These are phyloP conservation scores for Champsocephalus esox DNA, from an alignment of 2,797 vertebrate genomes.

Conservation along the genomic window DNA sequence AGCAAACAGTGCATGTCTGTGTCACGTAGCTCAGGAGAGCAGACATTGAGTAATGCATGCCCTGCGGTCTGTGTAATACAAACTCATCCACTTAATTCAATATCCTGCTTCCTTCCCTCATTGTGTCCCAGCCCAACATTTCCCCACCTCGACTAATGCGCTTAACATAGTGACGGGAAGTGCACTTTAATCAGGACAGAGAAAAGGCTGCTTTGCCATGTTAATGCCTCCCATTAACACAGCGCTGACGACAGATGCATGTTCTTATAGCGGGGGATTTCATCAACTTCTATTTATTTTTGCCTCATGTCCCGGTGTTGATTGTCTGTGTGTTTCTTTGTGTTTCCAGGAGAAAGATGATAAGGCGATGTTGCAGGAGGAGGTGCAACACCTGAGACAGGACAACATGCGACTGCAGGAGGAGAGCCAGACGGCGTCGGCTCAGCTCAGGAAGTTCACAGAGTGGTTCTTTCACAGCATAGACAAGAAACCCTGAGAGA, in stretches of 20 bases:
- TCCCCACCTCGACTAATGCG: slow-evolving; percentile 69
- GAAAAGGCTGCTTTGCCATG: slow-evolving; percentile 57
- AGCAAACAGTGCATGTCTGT: slow-evolving; percentile 35
- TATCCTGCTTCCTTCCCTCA: slow-evolving; percentile 78
- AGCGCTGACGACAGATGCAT: slow-evolving; percentile 56
- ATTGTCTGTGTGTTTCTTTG: slow-evolving; percentile 32
- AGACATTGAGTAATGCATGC: slow-evolving; percentile 64
- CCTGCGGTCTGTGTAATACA: slow-evolving; percentile 64
- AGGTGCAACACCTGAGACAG: slow-evolving; percentile 96
- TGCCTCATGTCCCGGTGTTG: slow-evolving; percentile 33
- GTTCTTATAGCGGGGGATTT: slow-evolving; percentile 60
- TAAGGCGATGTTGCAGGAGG: slow-evolving; percentile 94
- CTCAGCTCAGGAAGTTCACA: slow-evolving; percentile 96
- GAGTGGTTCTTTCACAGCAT: slow-evolving; percentile 97
- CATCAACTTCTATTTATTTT: slow-evolving; percentile 53
- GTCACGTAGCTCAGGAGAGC: slow-evolving; percentile 48
- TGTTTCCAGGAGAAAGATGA: slow-evolving; percentile 93
- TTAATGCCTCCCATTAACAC: slow-evolving; percentile 68
- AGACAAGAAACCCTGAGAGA: slow-evolving; percentile 92
- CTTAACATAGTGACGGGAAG: slow-evolving; percentile 68
- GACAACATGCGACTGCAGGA: slow-evolving; percentile 97
- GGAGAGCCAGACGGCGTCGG: slow-evolving; percentile 93
- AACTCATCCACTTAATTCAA: slow-evolving; percentile 76
- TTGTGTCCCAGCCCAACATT: slow-evolving; percentile 60
- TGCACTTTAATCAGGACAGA: slow-evolving; percentile 55